These are phyloP conservation scores for Varanus salvator DNA, from an alignment of 2,113 vertebrate species.

Conservation along the genomic window DNA sequence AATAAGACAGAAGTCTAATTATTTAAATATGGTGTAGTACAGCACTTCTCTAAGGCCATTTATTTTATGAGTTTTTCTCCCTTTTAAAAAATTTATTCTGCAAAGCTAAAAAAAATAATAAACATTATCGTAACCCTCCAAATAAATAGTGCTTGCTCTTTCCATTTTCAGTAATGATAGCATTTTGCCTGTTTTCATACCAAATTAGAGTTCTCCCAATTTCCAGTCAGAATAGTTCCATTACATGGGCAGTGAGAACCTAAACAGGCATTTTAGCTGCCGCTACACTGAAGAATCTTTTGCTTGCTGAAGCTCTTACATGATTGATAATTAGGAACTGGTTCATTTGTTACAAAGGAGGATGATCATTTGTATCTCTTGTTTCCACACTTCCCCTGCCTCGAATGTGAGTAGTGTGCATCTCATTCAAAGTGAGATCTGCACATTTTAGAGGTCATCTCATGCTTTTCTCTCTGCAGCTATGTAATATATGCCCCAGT, in stretches of 20 bases:
- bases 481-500: not conserved
- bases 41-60: constrained; percentile 67
- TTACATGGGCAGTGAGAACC: not conserved
- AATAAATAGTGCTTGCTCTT: constrained; percentile 63
- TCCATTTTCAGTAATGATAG: constrained; percentile 53
- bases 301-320: not conserved
- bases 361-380: not conserved
- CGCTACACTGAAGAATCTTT: not conserved
- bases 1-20: constrained; percentile 81
- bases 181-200: constrained; percentile 50
- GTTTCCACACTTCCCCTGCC: not conserved
- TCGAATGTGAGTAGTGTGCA: not conserved
- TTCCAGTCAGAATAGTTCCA: constrained; percentile 52
- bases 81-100: constrained; percentile 66
- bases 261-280: constrained; percentile 7
- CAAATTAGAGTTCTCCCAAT: constrained; percentile 41
- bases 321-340: not conserved
- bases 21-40: constrained; percentile 80
- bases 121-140: constrained; percentile 57
- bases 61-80: constrained; percentile 70
- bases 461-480: not conserved
- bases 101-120: constrained; percentile 60
- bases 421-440: not conserved
- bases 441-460: not conserved
- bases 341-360: not conserved